Base-by-base conservation (phyloP, 2,113 vertebrate species). In the Ramphastos sulfuratus region DNA sequence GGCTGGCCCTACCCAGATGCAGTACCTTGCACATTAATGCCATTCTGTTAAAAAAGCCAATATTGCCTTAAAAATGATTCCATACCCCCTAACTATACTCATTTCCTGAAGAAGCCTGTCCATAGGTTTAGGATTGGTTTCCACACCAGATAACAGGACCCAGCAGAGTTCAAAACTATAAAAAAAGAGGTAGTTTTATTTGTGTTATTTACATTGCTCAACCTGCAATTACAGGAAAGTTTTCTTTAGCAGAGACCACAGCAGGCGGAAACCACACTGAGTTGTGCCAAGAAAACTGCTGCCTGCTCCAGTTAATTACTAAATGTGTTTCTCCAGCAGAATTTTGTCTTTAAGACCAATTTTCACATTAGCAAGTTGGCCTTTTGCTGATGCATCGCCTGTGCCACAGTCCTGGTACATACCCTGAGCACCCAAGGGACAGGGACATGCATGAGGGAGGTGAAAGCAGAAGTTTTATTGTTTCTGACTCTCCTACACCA, bases 211-310 rank as follows among this genome's bases (percentile, higher is more conserved):
- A 90, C 87, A 74, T 44, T 89, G 73, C 89, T 70, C 27, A 82
- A 82, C 73, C 77, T 90, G 82, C 23, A 93, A 87, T 94, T 94
- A 96, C 55, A 89, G 80, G 31, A 8, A 44, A 69, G 85, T 94
- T 96, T 94, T 92, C 95, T 93, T 96, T 92, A 96, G 87, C 89
- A 72, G 69, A 87, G 70, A 91, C 89, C 92, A 90, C 95, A 92
- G 94, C 27, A 56, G 94, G 80, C 1, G 6, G 91, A 96, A 96
- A 96, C 94, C 85, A 77, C 81, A 6, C 27, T 8, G 67, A 76
- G 42, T 15, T 28, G 82, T 76, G 95, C 87, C 93, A 96, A 90
- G 74, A 94, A 67, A 92, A 39, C 70, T 74, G 82, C 88, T 94
- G 76, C 85, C 80, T 84, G 44, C 12, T 89, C 67, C 48, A 52